Evolutionary conservation across 2,888 invertebrate species (phyloP), one percentile per base, ranked within the genome.

Genomic region (Melieria crassipennis): DNA sequence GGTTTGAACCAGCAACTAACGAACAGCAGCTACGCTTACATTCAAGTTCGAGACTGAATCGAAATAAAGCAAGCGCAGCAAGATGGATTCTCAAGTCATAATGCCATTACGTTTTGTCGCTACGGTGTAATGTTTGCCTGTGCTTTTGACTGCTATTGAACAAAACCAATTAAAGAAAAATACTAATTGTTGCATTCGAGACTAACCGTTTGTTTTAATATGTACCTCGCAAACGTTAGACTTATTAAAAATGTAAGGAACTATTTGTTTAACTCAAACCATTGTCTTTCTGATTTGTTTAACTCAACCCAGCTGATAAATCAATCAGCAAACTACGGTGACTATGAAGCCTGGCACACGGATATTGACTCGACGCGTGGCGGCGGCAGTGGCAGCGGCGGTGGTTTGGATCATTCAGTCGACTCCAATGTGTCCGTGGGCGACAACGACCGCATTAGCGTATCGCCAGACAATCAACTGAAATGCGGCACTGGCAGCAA

Each of bases 311-410:
- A 87, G 86, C 79, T 85, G 67, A 82, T 86, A 74, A 85, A 86
- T 80, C 85, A 86, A 72, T 85, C 85, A 42, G 75, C 79, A 30
- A 84, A 84, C 70, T 85, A 82, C 69, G 76, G 81, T 10, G 85
- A 87, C 46, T 87, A 83, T 73, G 86, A 85, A 72, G 80, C 84
- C 43, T 86, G 85, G 85, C 81, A 85, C 67, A 80, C 83, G n/a
- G 86, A 86, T 71, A 81, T 84, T 80, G 85, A 86, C 70, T 84
- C 85, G 4, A 85, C 86, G 4, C 78, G 77, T n/a, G 76, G 75
- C 4, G 74, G 76, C 11, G 74, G 73, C n/a, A 74, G 75, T 10
- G 73, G 73, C 5, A 48, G 58, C 50, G 45, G 42, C 6, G 81
- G 81, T 10, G 83, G 82, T 7, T 75, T 86, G 61, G 84, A 87